A percentile compares a stretch with the other conserved stretches of the same genome.
Evolutionary conservation across 1,140 invertebrate species (phyloP).

Genomic region (silkworm (Bombyx mori)): DNA sequence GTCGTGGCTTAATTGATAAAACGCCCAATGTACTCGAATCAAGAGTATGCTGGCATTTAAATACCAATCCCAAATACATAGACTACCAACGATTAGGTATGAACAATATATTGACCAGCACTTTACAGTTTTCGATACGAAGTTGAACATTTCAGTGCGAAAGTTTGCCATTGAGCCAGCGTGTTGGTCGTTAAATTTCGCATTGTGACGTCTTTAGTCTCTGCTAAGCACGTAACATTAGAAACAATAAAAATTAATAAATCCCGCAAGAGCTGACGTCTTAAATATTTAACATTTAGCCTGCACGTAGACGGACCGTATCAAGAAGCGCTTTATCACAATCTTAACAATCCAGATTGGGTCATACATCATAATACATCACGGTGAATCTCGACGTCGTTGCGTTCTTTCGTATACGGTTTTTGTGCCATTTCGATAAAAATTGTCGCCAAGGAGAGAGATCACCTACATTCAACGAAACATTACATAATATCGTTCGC

Average conservation of each 20-base stretch:
- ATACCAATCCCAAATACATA: no score
- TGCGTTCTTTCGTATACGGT: constrained; percentile 21
- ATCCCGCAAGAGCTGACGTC: constrained; percentile 4
- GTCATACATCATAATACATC: constrained; percentile 62
- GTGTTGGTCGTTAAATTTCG: no score
- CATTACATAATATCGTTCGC: neutral
- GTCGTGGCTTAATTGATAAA: no score
- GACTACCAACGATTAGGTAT: no score
- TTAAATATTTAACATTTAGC: constrained; percentile 16
- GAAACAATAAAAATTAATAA: constrained; percentile 6
- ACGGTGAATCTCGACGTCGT: constrained; percentile 46
- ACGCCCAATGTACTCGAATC: no score
- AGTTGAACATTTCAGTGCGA: no score
- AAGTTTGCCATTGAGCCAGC: no score
- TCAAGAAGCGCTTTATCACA: constrained; percentile 29
- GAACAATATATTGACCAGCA: no score
- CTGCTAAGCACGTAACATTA: no score
- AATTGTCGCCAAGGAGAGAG: constrained; percentile 15
- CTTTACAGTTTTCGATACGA: no score
- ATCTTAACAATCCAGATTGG: constrained; percentile 35
- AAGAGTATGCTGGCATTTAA: no score
- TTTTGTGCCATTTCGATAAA: constrained; percentile 41
- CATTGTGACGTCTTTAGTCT: no score
- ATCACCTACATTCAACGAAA: constrained; percentile 3
- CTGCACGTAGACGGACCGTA: neutral